phyloP scores from a whole-genome alignment of 1,140 invertebrate species.

The Limonius californicus region DNA sequence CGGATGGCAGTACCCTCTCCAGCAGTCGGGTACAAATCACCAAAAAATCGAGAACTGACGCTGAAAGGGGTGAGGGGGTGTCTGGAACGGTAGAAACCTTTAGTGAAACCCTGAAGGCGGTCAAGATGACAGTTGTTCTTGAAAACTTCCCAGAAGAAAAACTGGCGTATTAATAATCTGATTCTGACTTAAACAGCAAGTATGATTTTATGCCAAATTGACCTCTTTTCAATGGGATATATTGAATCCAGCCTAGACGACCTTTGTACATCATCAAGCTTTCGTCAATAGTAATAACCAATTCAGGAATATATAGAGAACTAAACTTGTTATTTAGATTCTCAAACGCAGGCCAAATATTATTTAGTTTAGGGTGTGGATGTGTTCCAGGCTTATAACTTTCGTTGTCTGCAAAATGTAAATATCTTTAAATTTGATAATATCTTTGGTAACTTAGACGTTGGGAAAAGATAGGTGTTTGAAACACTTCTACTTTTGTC shows the following conservation, averaged over 20 bases:
- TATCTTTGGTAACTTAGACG: background rate
- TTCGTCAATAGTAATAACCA: conserved; percentile 8
- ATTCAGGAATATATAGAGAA: background rate
- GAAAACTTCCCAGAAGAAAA: too few relatives aligned
- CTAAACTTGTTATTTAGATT: background rate
- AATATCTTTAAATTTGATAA: background rate
- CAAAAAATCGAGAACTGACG: too few relatives aligned
- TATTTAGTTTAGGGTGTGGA: background rate
- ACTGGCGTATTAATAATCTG: too few relatives aligned
- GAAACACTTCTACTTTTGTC: background rate
- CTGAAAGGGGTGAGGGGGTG: too few relatives aligned
- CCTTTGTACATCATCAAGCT: conserved; percentile 17
- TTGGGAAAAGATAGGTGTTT: background rate
- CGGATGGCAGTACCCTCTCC: too few relatives aligned
- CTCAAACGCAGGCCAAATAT: background rate
- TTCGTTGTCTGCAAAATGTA: background rate
- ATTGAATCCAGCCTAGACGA: conserved; percentile 20
- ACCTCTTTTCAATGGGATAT: conserved; percentile 21
- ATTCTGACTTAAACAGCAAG: conserved; percentile 22
- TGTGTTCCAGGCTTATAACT: background rate
- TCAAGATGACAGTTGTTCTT: too few relatives aligned
- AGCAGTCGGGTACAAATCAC: too few relatives aligned
- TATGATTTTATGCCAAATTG: conserved; percentile 24
- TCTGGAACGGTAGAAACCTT: too few relatives aligned
- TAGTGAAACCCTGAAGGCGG: too few relatives aligned